These are phyloP conservation scores for Corbicula japonica DNA, from an alignment of 2,888 invertebrate species.

Conservation along the genomic window DNA sequence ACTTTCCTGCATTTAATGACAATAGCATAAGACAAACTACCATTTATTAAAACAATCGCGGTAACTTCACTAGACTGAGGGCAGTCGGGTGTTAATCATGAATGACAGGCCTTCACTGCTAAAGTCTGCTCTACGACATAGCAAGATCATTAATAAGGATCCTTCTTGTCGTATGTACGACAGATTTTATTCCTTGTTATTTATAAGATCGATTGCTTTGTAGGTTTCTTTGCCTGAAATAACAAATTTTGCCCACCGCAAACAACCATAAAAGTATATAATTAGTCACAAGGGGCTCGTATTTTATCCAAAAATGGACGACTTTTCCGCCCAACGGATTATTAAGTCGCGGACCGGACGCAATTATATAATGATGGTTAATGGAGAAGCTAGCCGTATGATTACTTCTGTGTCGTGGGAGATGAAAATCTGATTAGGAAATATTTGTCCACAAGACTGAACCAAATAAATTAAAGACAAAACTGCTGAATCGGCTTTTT, in stretches of 20 bases:
- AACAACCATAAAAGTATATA: not conserved
- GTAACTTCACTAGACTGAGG: too few relatives aligned
- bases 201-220: constrained; percentile 2
- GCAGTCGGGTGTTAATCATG: too few relatives aligned
- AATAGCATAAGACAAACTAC: too few relatives aligned
- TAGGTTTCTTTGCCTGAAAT: not conserved
- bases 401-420: constrained; percentile 8
- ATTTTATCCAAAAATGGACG: constrained; percentile 12
- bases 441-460: too few relatives aligned
- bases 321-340: constrained; percentile 7
- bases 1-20: too few relatives aligned
- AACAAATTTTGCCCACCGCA: constrained; percentile 4
- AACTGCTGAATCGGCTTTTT: too few relatives aligned
- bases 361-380: constrained; percentile 16
- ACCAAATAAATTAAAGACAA: too few relatives aligned
- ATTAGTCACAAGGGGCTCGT: constrained; percentile 8
- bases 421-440: too few relatives aligned
- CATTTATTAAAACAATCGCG: too few relatives aligned
- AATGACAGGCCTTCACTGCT: too few relatives aligned
- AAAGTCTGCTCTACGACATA: too few relatives aligned
- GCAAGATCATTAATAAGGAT: constrained; percentile 20
- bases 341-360: constrained; percentile 1
- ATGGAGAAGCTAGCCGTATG: not conserved
- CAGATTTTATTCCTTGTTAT: constrained; percentile 26
- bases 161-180: not conserved